Base-by-base conservation (phyloP, 1,140 invertebrate species). In the Musca vetustissima region DNA sequence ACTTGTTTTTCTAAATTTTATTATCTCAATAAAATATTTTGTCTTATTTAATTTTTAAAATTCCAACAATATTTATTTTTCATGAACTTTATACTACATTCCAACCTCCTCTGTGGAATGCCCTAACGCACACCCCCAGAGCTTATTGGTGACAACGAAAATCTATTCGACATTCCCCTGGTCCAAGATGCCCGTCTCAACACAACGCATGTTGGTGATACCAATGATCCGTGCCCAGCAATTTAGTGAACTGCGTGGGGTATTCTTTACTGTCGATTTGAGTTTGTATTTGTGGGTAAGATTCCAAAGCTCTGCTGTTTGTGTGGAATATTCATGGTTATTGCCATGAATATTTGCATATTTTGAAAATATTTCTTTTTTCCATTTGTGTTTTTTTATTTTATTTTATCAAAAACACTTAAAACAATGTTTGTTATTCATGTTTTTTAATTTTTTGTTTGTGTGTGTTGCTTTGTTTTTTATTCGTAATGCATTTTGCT, bases 261-360 rank as follows among this genome's bases (percentile, higher is more conserved):
- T 59, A 1, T 71, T 77, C 71, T 76, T 75, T 9, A 59, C 69
- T 55, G 68, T 77, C 28, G 72, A 77, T 57, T 24, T 73, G 25
- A 69, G 70, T 19, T 52, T 76, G 17, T 52, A 73, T 14, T 53
- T 76, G n/a, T 76, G 74, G 75, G 75, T 74, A 15, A 52, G 74
- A 49, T 13, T 24, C 21, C 4, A 21, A 28, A 6, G 17, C 24
- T 19, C n/a, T 28, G 8, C 28, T 32, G 17, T 52, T 21, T 0
- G 21, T 53, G 13, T 55, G 11, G 52, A 55, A 55, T 25, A 24
- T 28, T 28, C 8, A 28, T 28, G 28, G 28, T 28, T 28, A 28
- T 28, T 28, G 28, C 28, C 28, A 28, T 28, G 3, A 8, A 28
- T 4, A 28, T 28, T 28, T 28, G 8, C 28, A 28, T 28, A 28